Evolutionary conservation across 2,113 vertebrate species (phyloP).

Genomic region (Passer montanus): DNA sequence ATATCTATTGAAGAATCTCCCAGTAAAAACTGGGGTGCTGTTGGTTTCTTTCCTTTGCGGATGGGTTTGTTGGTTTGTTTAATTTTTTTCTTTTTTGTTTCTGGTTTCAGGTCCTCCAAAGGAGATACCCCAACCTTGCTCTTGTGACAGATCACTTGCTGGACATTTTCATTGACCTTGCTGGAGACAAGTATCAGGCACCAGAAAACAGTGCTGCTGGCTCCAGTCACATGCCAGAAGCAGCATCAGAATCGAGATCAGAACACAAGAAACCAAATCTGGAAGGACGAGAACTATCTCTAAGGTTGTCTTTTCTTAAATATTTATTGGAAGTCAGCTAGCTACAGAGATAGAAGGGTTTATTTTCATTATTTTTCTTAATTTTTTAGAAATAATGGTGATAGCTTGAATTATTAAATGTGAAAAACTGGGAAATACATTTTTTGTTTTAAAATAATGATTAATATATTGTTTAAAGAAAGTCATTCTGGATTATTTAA

Average conservation of each 20-base stretch:
- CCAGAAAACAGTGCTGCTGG: neutral
- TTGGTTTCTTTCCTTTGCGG: neutral
- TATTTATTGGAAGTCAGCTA: neutral
- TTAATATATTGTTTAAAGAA: neutral
- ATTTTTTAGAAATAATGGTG: neutral
- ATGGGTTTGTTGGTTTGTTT: neutral
- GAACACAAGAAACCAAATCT: conserved; percentile 74
- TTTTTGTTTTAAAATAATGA: neutral
- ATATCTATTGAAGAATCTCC: neutral
- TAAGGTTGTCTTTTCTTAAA: conserved; percentile 76
- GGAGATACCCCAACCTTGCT: conserved; percentile 77
- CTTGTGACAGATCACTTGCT: conserved; percentile 84
- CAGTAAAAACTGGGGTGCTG: neutral
- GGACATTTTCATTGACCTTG: conserved; percentile 90
- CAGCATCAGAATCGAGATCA: conserved; percentile 34
- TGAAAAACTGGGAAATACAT: neutral
- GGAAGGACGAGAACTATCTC: conserved; percentile 89
- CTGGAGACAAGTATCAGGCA: conserved; percentile 80
- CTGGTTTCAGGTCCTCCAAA: conserved; percentile 80
- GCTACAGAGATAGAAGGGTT: neutral
- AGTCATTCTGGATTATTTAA: neutral
- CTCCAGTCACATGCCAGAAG: neutral
- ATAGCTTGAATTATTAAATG: neutral
- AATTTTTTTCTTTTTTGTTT: neutral
- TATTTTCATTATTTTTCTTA: neutral